Percentiles rank a stretch among this genome's conserved stretches.
Evolutionary conservation across 2,888 invertebrate genomes (phyloP).

Genomic region (Atethmia centrago): DNA sequence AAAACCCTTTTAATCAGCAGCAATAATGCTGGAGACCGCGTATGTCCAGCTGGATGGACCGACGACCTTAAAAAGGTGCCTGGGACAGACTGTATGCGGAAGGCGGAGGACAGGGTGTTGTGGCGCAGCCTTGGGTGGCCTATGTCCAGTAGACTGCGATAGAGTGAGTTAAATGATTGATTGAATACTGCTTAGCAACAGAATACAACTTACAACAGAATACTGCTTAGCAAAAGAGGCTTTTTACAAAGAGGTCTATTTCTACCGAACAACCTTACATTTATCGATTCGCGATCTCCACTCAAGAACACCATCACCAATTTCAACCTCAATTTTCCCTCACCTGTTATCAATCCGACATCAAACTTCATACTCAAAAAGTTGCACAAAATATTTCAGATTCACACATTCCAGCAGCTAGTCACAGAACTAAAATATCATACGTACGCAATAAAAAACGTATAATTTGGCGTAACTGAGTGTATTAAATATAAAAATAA

Average conservation of each 20-base stretch:
- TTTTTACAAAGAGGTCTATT: background rate
- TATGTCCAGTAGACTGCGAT: background rate
- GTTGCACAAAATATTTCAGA: slow-evolving; percentile 36
- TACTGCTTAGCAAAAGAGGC: too few species aligned
- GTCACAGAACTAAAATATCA: slow-evolving; percentile 54
- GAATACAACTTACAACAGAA: too few species aligned
- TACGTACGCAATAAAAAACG: slow-evolving; percentile 57
- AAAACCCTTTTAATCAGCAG: background rate
- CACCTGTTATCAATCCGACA: slow-evolving; percentile 6
- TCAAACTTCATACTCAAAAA: slow-evolving; percentile 13
- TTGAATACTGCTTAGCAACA: background rate
- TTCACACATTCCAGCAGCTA: slow-evolving; percentile 47
- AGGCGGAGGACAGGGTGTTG: background rate
- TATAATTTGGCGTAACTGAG: slow-evolving; percentile 61
- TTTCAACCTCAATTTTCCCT: too few species aligned
- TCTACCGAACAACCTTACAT: background rate
- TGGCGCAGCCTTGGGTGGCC: too few species aligned
- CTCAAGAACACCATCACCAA: too few species aligned
- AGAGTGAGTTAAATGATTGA: background rate
- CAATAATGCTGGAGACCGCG: background rate
- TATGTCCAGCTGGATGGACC: background rate
- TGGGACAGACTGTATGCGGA: too few species aligned
- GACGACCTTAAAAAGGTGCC: background rate
- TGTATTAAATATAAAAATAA: slow-evolving; percentile 65
- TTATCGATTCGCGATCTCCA: too few species aligned